Conservation (phyloP, 2,113 vertebrate genomes). For the Pristiophorus japonicus region DNA sequence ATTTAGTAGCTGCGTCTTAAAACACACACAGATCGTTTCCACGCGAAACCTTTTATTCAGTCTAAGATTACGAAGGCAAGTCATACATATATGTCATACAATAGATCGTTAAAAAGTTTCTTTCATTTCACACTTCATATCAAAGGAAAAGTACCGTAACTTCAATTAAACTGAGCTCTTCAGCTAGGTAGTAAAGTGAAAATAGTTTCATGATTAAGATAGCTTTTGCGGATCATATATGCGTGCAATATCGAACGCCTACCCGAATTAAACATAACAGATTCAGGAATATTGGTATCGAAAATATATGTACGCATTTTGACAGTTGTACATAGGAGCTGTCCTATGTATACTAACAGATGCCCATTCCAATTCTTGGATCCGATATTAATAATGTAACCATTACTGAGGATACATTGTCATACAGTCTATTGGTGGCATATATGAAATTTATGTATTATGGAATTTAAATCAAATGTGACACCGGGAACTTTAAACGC, state of each 20-base stretch:
- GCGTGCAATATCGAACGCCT: not conserved
- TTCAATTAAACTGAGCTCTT: not conserved
- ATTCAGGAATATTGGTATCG: not conserved
- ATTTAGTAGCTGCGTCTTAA: not conserved
- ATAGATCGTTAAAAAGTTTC: not conserved
- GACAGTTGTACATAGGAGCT: not conserved
- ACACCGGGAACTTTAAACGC: not conserved
- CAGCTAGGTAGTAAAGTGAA: not conserved
- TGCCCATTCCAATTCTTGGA: not conserved
- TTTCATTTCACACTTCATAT: not conserved
- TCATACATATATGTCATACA: not conserved
- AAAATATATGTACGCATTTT: not conserved
- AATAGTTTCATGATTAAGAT: not conserved
- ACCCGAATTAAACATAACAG: not conserved
- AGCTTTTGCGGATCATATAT: not conserved
- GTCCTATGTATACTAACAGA: not conserved
- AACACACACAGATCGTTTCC: not conserved
- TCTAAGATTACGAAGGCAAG: not conserved
- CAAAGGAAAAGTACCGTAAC: not conserved
- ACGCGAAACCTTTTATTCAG: not conserved
- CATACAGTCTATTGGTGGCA: not conserved
- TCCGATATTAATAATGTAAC: not conserved
- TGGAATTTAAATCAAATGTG: not conserved
- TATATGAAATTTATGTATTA: not conserved
- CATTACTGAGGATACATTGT: not conserved